phyloP scores from a whole-genome alignment of 2,797 vertebrate species.

The Telmatherina bonti region DNA sequence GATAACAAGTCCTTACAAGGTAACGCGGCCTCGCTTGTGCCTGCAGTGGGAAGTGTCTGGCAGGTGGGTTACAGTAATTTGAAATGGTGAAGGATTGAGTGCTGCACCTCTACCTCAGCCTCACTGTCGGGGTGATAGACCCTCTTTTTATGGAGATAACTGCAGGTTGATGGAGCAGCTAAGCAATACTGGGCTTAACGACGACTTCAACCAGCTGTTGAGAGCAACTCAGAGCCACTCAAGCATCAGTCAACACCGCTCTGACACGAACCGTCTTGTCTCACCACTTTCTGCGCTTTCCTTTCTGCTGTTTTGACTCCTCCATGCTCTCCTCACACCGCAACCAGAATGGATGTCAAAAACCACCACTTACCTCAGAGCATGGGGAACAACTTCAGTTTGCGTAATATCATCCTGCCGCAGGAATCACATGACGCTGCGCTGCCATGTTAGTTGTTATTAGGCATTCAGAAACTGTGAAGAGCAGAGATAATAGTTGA shows the following conservation, averaged over 20 bases:
- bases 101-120: conserved; percentile 40
- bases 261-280: conserved; percentile 56
- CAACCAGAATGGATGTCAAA: conserved; percentile 57
- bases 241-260: conserved; percentile 50
- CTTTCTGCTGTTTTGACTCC: conserved; percentile 43
- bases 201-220: conserved; percentile 58
- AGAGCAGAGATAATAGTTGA: conserved; percentile 12
- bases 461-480: conserved; percentile 20
- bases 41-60: conserved; percentile 56
- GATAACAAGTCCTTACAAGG: conserved; percentile 70
- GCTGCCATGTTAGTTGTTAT: conserved; percentile 42
- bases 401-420: conserved; percentile 55
- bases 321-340: conserved; percentile 31
- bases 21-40: conserved; percentile 46
- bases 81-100: conserved; percentile 55
- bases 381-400: conserved; percentile 63
- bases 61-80: conserved; percentile 66
- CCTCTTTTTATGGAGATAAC: conserved; percentile 72
- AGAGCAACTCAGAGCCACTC: conserved; percentile 57
- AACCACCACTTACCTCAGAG: conserved; percentile 67
- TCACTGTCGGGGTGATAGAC: conserved; percentile 55
- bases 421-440: conserved; percentile 46
- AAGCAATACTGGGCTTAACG: conserved; percentile 50
- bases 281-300: conserved; percentile 38
- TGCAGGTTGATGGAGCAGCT: conserved; percentile 57